Conservation (phyloP, 2,797 vertebrate genomes). For the Cephalopachus bancanus region DNA sequence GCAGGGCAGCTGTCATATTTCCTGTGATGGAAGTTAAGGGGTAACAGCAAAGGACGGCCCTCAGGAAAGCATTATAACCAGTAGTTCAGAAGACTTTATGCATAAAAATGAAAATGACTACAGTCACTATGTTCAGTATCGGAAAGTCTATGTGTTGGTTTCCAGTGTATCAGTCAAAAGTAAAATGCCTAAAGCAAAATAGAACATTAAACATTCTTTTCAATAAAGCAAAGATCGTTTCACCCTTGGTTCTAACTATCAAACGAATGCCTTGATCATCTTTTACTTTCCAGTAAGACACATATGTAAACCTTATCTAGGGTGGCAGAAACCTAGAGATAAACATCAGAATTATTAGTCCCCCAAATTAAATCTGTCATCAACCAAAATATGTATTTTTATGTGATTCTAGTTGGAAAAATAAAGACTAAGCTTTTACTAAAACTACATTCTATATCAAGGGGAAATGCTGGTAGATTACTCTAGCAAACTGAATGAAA, state of each 20-base stretch:
- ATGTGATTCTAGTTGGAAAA: slow-evolving; percentile 1
- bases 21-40: slow-evolving; percentile 94
- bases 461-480: background rate
- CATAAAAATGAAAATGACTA: background rate
- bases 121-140: background rate
- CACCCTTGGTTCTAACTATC: background rate
- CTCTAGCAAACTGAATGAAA: slow-evolving; percentile 12
- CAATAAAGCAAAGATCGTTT: slow-evolving; percentile 22
- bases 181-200: slow-evolving; percentile 43
- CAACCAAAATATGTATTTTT: background rate
- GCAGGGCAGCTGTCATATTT: slow-evolving; percentile 95
- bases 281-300: slow-evolving; percentile 29
- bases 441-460: slow-evolving; percentile 40
- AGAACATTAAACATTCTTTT: background rate
- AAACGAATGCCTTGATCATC: background rate
- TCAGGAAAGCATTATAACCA: background rate
- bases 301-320: background rate
- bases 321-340: slow-evolving; percentile 33
- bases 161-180: slow-evolving; percentile 42
- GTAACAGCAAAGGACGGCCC: slow-evolving; percentile 40
- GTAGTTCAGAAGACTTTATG: slow-evolving; percentile 4
- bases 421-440: background rate
- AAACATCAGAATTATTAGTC: background rate
- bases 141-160: background rate
- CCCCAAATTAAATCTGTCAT: slow-evolving; percentile 6